Evolutionary conservation across 2,888 invertebrate species (phyloP).

Genomic region (Dynastes hyllus): DNA sequence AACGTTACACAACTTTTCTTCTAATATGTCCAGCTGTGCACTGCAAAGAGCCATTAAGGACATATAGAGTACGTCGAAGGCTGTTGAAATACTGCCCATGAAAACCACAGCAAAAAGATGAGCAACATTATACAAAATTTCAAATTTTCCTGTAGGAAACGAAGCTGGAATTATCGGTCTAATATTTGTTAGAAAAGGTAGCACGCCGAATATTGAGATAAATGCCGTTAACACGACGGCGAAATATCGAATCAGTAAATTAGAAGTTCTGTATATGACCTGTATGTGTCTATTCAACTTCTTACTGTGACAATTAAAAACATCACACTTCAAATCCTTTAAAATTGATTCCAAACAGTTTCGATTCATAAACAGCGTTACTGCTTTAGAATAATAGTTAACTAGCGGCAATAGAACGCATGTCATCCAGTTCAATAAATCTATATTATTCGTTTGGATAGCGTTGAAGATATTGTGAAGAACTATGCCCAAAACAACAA

Average conservation of each 20-base stretch:
- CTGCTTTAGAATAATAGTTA: constrained; percentile 12
- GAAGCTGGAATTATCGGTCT: constrained; percentile 45
- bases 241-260: constrained; percentile 17
- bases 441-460: constrained; percentile 15
- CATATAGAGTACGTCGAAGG: constrained; percentile 41
- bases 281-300: constrained; percentile 23
- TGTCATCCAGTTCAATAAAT: constrained; percentile 40
- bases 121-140: constrained; percentile 33
- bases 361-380: constrained; percentile 27
- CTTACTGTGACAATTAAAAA: constrained; percentile 45
- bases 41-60: constrained; percentile 47
- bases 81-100: constrained; percentile 33
- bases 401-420: constrained; percentile 29
- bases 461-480: constrained; percentile 24
- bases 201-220: constrained; percentile 29
- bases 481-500: constrained; percentile 9
- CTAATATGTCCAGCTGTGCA: constrained; percentile 48
- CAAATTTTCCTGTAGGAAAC: constrained; percentile 32
- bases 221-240: constrained; percentile 31
- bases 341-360: constrained; percentile 21
- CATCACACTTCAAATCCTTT: constrained; percentile 25
- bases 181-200: constrained; percentile 40
- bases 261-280: constrained; percentile 18
- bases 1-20: constrained; percentile 7
- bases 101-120: constrained; percentile 41